phyloP scores from a whole-genome alignment of 2,888 invertebrate species.

The Machimus rusticus region DNA sequence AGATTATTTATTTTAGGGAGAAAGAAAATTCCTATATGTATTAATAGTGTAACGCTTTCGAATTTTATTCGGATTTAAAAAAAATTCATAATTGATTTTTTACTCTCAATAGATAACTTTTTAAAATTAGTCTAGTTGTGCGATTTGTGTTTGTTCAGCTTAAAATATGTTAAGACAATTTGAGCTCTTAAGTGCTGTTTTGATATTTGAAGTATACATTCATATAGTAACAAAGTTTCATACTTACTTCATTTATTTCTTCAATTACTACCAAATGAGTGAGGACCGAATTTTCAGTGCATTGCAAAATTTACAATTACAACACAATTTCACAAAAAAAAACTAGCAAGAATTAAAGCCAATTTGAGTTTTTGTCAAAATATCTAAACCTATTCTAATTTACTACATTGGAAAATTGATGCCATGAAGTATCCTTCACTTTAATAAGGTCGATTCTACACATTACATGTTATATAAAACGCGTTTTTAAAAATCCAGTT shows the following conservation, averaged over 20 bases:
- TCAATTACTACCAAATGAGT: neutral
- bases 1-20: no score
- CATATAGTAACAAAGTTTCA: neutral
- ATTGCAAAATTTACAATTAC: neutral
- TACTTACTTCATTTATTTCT: neutral
- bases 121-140: neutral
- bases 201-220: neutral
- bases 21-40: no score
- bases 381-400: constrained; percentile 13
- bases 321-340: neutral
- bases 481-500: neutral
- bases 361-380: constrained; percentile 2
- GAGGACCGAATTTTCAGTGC: neutral
- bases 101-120: no score
- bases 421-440: neutral
- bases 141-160: neutral
- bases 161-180: neutral
- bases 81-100: no score
- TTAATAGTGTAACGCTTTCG: no score
- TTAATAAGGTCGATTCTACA: neutral
- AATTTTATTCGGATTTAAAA: no score
- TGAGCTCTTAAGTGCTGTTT: neutral
- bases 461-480: neutral
- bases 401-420: neutral
- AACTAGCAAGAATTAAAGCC: constrained; percentile 14